Evolutionary conservation across 1,140 invertebrate genomes (phyloP).

Genomic region (Drosophila sproati): DNA sequence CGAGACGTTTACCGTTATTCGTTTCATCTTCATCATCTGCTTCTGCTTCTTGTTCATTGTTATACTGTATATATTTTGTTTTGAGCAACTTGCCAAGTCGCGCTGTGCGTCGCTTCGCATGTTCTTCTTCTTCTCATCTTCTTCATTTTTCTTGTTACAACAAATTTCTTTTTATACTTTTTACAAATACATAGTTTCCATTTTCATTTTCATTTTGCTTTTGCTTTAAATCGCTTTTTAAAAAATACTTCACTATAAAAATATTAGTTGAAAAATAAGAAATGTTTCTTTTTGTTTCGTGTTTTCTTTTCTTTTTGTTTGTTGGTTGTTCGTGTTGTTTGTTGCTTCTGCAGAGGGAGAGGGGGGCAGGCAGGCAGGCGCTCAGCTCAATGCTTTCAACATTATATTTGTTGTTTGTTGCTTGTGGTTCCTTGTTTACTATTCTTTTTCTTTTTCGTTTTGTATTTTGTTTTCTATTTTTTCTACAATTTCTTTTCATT

Average conservation of each 20-base stretch:
- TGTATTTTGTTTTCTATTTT: slow-evolving; percentile 34
- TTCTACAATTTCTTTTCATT: not conserved
- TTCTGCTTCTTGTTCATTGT: slow-evolving; percentile 2
- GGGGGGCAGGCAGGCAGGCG: slow-evolving; percentile 49
- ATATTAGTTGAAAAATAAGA: slow-evolving; percentile 81
- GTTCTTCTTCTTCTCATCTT: slow-evolving; percentile 32
- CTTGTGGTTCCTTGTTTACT: slow-evolving; percentile 71
- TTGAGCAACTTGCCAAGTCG: slow-evolving; percentile 68
- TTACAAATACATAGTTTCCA: slow-evolving; percentile 66
- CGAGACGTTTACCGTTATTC: slow-evolving; percentile 55
- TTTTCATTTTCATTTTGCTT: slow-evolving; percentile 41
- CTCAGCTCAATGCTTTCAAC: slow-evolving; percentile 65
- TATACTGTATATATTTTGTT: slow-evolving; percentile 32
- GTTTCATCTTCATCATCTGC: slow-evolving; percentile 21
- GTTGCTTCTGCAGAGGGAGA: slow-evolving; percentile 26
- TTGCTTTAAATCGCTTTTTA: slow-evolving; percentile 69
- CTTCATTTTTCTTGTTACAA: slow-evolving; percentile 31
- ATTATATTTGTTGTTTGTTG: slow-evolving; percentile 40
- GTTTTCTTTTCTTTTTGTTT: slow-evolving; percentile 13
- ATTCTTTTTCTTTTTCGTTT: slow-evolving; percentile 20
- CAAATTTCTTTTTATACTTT: slow-evolving; percentile 44
- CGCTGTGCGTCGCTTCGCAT: slow-evolving; percentile 66
- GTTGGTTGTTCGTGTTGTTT: slow-evolving; percentile 54
- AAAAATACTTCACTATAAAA: slow-evolving; percentile 79
- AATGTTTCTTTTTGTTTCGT: slow-evolving; percentile 48